A percentile compares a stretch with the other conserved stretches of the same genome.
Conservation (phyloP, 2,888 invertebrate genomes). For the Luperina nickerlii region DNA sequence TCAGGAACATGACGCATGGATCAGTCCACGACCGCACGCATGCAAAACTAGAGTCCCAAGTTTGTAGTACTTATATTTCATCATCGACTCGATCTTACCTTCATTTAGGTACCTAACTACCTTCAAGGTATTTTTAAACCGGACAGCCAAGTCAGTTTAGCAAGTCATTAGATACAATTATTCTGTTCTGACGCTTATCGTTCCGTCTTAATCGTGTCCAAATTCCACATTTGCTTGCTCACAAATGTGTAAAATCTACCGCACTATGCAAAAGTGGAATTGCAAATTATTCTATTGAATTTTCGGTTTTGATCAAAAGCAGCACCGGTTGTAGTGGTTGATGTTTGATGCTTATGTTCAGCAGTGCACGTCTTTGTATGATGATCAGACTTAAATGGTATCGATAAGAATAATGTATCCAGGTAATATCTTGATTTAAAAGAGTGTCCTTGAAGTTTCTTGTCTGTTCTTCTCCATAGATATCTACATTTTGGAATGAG, state of each 20-base stretch:
- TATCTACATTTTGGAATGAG: too few relatives aligned
- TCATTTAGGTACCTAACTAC: not conserved
- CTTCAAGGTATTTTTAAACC: constrained; percentile 5
- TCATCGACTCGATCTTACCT: not conserved
- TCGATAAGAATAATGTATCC: too few relatives aligned
- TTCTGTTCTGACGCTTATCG: constrained; percentile 19
- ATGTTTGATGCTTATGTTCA: not conserved
- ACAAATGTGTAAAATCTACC: not conserved
- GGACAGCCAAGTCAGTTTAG: constrained; percentile 12
- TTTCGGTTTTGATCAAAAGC: not conserved
- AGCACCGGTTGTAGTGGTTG: not conserved
- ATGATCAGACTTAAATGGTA: too few relatives aligned
- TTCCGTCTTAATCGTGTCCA: constrained; percentile 17
- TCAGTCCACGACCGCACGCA: too few relatives aligned
- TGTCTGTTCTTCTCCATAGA: too few relatives aligned
- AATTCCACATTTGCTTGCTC: constrained; percentile 20
- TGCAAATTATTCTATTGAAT: not conserved
- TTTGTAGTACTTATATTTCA: not conserved
- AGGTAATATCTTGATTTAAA: too few relatives aligned
- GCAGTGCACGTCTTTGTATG: not conserved
- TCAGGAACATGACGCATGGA: too few relatives aligned
- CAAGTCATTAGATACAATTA: constrained; percentile 12
- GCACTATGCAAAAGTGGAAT: not conserved
- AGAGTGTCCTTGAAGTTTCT: too few relatives aligned
- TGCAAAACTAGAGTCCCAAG: not conserved